These are phyloP conservation scores for Conistra vaccinii DNA, from an alignment of 2,888 invertebrate genomes.

Conservation along the genomic window DNA sequence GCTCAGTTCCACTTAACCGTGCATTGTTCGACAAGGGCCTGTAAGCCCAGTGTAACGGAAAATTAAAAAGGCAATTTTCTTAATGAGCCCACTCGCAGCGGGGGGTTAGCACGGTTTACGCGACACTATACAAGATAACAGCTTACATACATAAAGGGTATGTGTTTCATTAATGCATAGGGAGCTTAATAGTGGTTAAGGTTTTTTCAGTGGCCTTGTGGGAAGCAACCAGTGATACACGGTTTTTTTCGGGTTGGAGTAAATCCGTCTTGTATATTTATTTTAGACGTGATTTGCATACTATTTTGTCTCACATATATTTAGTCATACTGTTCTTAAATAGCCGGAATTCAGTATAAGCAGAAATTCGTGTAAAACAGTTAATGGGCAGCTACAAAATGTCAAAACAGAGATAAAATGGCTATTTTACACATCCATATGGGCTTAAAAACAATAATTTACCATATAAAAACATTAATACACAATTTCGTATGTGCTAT, in stretches of 20 bases:
- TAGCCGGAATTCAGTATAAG: background rate
- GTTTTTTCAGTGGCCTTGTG: slow-evolving; percentile 8
- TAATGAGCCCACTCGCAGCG: slow-evolving; percentile 80
- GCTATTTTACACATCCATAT: slow-evolving; percentile 45
- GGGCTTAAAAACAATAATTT: slow-evolving; percentile 54
- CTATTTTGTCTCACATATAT: background rate
- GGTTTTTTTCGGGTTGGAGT: background rate
- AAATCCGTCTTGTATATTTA: background rate
- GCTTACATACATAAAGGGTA: slow-evolving; percentile 39
- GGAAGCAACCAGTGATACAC: background rate
- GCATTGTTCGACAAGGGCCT: slow-evolving; percentile 68
- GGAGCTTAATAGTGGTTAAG: slow-evolving; percentile 4
- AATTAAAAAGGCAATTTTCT: slow-evolving; percentile 87
- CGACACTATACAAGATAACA: slow-evolving; percentile 62
- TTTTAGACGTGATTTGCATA: background rate
- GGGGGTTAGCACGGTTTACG: slow-evolving; percentile 72
- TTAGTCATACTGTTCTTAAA: background rate
- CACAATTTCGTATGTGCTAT: slow-evolving; percentile 54
- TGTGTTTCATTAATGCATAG: slow-evolving; percentile 44
- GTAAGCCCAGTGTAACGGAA: slow-evolving; percentile 79
- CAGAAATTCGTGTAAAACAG: slow-evolving; percentile 29
- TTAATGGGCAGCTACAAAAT: slow-evolving; percentile 54
- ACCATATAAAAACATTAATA: slow-evolving; percentile 55
- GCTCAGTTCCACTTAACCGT: slow-evolving; percentile 67
- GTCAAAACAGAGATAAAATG: slow-evolving; percentile 57